A percentile compares a stretch with the other conserved stretches of the same genome.
Conservation (phyloP, 2,113 vertebrate genomes). For the Enhydra lutris region DNA sequence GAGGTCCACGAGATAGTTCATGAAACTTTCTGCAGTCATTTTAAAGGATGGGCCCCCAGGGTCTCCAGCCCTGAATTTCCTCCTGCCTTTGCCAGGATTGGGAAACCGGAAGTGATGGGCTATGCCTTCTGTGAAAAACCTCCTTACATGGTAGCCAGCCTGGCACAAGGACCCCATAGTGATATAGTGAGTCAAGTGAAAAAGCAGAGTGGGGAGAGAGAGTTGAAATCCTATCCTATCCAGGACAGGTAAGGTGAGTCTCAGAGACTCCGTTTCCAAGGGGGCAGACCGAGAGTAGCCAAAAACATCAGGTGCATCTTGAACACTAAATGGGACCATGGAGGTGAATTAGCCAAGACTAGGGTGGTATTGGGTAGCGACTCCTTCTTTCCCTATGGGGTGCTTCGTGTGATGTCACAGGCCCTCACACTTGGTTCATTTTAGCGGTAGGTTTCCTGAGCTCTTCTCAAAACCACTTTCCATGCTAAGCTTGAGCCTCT, state of each 20-base stretch:
- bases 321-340: fast-evolving
- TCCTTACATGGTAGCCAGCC: not conserved
- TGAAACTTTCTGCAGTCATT: not conserved
- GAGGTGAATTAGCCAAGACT: no score
- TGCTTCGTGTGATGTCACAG: fast-evolving
- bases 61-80: not conserved
- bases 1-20: not conserved
- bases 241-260: no score
- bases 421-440: not conserved
- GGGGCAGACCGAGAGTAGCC: not conserved
- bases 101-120: not conserved
- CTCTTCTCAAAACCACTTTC: not conserved
- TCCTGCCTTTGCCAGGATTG: not conserved
- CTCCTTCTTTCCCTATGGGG: not conserved
- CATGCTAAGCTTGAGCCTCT: not conserved
- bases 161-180: not conserved
- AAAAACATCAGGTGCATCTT: no score
- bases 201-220: not conserved
- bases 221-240: fast-evolving
- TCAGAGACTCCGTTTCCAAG: not conserved
- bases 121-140: not conserved
- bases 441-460: not conserved
- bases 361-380: fast-evolving
- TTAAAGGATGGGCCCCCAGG: not conserved
- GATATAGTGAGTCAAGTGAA: not conserved